These are phyloP conservation scores for Propithecus perrieri DNA, from an alignment of 2,797 vertebrate species.

Conservation along the genomic window DNA sequence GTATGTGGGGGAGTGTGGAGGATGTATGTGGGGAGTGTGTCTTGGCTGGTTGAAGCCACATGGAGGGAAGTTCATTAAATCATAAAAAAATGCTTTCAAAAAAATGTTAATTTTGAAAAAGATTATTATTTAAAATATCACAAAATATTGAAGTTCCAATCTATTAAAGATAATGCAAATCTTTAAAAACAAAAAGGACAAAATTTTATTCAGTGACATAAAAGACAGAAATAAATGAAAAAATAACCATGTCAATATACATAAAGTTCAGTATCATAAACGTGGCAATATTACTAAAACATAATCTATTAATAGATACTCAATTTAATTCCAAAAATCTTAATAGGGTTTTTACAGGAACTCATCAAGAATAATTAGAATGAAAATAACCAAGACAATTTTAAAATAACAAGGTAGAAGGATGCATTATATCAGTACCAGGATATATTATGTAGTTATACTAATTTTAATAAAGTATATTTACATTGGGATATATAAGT, in stretches of 20 bases:
- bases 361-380: background rate
- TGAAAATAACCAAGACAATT: background rate
- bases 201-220: background rate
- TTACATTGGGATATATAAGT: background rate
- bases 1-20: slow-evolving; percentile 78
- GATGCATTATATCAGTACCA: background rate
- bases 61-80: background rate
- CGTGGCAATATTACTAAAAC: background rate
- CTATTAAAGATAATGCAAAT: background rate
- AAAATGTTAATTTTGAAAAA: background rate
- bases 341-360: background rate
- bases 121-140: background rate
- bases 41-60: slow-evolving; percentile 83
- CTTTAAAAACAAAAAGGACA: background rate
- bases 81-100: background rate
- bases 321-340: background rate
- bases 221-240: background rate
- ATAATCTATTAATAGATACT: background rate
- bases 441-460: background rate
- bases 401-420: background rate
- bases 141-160: background rate
- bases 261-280: background rate
- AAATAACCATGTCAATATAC: background rate
- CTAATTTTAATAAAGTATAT: background rate
- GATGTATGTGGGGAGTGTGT: slow-evolving; percentile 77